Evolutionary conservation across 2,888 invertebrate species (phyloP), one percentile per base, ranked within the genome.

Genomic region (Drosophila sordidula): DNA sequence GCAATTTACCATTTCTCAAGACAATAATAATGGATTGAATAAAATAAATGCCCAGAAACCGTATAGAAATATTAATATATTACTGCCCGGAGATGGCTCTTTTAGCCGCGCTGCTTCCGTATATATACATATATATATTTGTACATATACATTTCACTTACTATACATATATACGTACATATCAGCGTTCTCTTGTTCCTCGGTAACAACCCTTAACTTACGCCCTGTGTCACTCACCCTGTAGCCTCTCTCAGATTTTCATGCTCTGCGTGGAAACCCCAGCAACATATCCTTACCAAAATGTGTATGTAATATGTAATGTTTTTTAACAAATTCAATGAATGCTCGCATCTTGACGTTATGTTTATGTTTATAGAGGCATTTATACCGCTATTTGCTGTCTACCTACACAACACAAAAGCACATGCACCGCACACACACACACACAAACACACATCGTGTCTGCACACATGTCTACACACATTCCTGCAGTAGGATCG

Each of bases 191-290:
- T 64, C 42, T 62, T 49, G 11, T 16, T 18, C 49, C 59, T 75
- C 50, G 12, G 44, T 47, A 67, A 67, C 80, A 87, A 87, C 80
- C 81, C 81, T 71, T 86, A 88, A 69, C 54, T 67, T 63, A 49
- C 47, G 29, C 57, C 57, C 49, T 62, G 66, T 85, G 82, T 85
- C 75, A 82, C 83, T 85, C 88, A 88, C 81, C 88, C 83, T 78
- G 70, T 56, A 73, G 80, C 55, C 46, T 55, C 57, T 61, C 57
- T 51, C 34, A 44, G 16, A 39, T 58, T 51, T 51, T 42, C 51
- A 12, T 22, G 29, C 22, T 29, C 36, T 50, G 6, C 12, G 42
- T 11, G 11, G 14, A 38, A 18, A 38, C 25, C 14, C 39, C 39
- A 39, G 12, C 25, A 26, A 55, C 34, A 16, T 50, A 26, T 70